Evolutionary conservation across 2,113 vertebrate species (phyloP), one percentile per base, ranked within the genome.

Genomic region (Callipepla californica): DNA sequence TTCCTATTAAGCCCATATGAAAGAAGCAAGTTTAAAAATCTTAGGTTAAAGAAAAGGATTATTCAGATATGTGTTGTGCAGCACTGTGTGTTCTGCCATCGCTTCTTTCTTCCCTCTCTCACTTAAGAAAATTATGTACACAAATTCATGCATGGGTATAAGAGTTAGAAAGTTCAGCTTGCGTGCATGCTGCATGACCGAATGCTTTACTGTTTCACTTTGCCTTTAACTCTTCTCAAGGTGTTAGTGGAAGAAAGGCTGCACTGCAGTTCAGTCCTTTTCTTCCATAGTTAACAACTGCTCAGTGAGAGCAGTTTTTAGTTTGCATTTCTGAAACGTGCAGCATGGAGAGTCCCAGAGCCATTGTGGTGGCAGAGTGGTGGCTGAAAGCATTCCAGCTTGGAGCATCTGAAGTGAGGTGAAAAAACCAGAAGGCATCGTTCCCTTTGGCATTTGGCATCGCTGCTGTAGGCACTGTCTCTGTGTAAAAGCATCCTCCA

Each of bases 391-490:
- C 74, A 68, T 66, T 85, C 44, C 3, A 83, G 81, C 59, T 87
- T 87, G 5, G 5, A 25, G 95, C 91, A 50, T 87, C 92, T 83
- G 72, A 83, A 93, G 11, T 72, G n/a, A 90, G 85, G 68, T 92
- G 94, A 61, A 91, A 91, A 93, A 93, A 90, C 48, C 89, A 94
- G 91, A 78, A 91, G 84, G 89, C 94, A 92, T 94, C 87, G 87
- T 92, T 95, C 90, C 95, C 85, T 90, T 68, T 94, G 92, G 89
- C 92, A 82, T 93, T 95, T 85, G 80, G 75, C 91, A 91, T 6
- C 81, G 45, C 34, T 4, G 42, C 87, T 70, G 12, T 40, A 78
- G 85, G 87, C 82, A 83, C 44, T 91, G 91, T 91, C 81, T 95
- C 85, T 95, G 58, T 67, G 90, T 90, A 88, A 88, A 94, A 95